A percentile compares a stretch with the other conserved stretches of the same genome.
Conservation (phyloP, 1,140 invertebrate genomes). For the Triops cancriformis region DNA sequence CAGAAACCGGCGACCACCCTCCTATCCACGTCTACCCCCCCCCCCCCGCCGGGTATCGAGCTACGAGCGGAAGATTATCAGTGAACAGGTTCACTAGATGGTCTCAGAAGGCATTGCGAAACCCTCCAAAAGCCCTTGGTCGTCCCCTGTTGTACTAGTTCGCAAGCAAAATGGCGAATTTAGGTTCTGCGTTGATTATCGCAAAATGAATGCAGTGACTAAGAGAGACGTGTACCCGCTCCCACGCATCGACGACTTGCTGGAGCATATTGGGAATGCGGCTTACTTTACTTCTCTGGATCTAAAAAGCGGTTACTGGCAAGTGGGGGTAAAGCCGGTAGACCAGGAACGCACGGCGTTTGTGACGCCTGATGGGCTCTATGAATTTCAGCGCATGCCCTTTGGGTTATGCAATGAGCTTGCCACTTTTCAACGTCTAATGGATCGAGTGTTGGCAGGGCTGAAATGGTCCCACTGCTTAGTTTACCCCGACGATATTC, state of each 20-base stretch:
- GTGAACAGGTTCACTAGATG: conserved; percentile 14
- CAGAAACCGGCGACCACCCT: too few species aligned
- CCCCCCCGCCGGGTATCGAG: not conserved
- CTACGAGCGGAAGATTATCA: not conserved
- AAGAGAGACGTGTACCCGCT: conserved; percentile 40
- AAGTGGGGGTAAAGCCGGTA: conserved; percentile 33
- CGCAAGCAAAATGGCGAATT: conserved; percentile 36
- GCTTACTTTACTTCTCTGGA: conserved; percentile 39
- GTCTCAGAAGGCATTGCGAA: conserved; percentile 9
- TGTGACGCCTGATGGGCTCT: not conserved
- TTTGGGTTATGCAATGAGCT: not conserved
- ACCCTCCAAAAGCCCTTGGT: conserved; percentile 33
- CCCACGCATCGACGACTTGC: conserved; percentile 40
- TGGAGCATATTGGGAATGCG: conserved; percentile 36
- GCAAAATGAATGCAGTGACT: conserved; percentile 38
- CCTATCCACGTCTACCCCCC: not conserved
- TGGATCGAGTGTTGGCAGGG: too few species aligned
- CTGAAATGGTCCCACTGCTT: too few species aligned
- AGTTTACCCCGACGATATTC: too few species aligned
- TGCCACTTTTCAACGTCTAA: not conserved
- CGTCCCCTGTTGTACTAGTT: too few species aligned
- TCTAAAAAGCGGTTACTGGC: conserved; percentile 41
- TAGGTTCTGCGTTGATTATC: conserved; percentile 41
- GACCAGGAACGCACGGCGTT: not conserved
- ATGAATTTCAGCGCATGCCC: not conserved